Conservation (phyloP, 2,797 vertebrate species). For the Carapus acus region DNA sequence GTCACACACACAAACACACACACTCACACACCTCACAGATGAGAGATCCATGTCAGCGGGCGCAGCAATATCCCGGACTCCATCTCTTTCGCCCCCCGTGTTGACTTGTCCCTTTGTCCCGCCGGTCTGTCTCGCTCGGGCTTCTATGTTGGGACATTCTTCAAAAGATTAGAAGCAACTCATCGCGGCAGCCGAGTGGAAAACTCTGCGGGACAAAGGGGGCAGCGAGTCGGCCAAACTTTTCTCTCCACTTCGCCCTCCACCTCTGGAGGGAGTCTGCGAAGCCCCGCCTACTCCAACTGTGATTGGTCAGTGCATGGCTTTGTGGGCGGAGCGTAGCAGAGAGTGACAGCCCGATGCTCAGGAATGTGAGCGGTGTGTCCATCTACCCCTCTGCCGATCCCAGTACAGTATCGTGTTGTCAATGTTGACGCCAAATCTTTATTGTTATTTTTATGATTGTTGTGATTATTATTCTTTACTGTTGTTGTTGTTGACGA, state of each 20-base stretch:
- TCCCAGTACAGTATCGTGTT: too few relatives aligned
- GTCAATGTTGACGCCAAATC: too few relatives aligned
- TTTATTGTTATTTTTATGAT: too few relatives aligned
- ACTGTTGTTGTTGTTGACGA: too few relatives aligned
- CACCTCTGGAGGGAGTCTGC: not conserved
- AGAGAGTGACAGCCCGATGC: not conserved
- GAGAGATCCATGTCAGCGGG: not conserved
- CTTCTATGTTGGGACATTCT: too few relatives aligned
- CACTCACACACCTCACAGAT: not conserved
- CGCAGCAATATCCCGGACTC: not conserved
- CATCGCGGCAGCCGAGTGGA: not conserved
- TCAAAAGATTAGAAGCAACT: not conserved
- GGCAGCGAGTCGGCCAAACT: conserved; percentile 6
- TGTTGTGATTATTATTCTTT: too few relatives aligned
- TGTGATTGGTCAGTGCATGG: conserved; percentile 12
- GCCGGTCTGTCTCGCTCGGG: not conserved
- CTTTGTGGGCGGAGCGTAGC: fast-evolving
- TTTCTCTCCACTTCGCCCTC: conserved; percentile 1
- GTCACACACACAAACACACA: not conserved
- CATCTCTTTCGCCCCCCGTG: not conserved
- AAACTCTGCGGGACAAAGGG: conserved; percentile 45
- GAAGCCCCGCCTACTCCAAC: not conserved
- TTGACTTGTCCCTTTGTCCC: not conserved
- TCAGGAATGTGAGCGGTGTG: conserved; percentile 3
- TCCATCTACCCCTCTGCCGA: not conserved